Conservation (phyloP, 2,888 invertebrate genomes). For the Drosophila ustulata region DNA sequence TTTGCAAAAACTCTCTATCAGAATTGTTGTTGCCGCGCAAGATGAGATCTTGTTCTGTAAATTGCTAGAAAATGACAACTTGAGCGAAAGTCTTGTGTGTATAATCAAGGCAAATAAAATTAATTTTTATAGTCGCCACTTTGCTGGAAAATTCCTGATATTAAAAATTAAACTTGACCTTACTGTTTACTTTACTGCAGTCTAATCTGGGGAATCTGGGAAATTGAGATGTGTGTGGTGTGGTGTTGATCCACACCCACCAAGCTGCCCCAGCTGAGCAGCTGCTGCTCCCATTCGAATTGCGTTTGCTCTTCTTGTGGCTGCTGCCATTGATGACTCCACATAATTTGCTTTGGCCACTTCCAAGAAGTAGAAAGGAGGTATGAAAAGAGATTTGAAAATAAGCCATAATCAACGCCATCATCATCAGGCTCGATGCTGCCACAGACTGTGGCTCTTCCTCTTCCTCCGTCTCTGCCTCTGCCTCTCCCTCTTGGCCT, state of each 20-base stretch:
- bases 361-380: conserved; percentile 72
- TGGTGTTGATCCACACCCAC: conserved; percentile 21
- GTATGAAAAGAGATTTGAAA: conserved; percentile 77
- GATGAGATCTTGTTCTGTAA: conserved; percentile 1
- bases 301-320: conserved; percentile 26
- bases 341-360: conserved; percentile 68
- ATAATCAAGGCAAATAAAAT: conserved; percentile 50
- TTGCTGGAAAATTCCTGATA: conserved; percentile 31
- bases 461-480: conserved; percentile 9
- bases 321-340: conserved; percentile 66
- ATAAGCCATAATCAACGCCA: conserved; percentile 83
- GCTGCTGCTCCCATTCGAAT: conserved; percentile 44
- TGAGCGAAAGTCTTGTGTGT: conserved; percentile 6
- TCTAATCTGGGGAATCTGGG: conserved; percentile 33
- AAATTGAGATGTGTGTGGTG: conserved; percentile 35
- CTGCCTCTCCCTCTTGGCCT: background rate
- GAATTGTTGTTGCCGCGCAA: background rate
- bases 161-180: conserved; percentile 11
- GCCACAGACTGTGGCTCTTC: conserved; percentile 32
- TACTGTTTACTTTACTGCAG: conserved; percentile 7
- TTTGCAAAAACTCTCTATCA: background rate
- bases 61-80: conserved; percentile 6
- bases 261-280: conserved; percentile 17
- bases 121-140: conserved; percentile 48
- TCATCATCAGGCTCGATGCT: conserved; percentile 51